A percentile compares a stretch with the other conserved stretches of the same genome.
phyloP scores from a whole-genome alignment of 2,797 vertebrate species.

The Oceanodroma leucorhoa region DNA sequence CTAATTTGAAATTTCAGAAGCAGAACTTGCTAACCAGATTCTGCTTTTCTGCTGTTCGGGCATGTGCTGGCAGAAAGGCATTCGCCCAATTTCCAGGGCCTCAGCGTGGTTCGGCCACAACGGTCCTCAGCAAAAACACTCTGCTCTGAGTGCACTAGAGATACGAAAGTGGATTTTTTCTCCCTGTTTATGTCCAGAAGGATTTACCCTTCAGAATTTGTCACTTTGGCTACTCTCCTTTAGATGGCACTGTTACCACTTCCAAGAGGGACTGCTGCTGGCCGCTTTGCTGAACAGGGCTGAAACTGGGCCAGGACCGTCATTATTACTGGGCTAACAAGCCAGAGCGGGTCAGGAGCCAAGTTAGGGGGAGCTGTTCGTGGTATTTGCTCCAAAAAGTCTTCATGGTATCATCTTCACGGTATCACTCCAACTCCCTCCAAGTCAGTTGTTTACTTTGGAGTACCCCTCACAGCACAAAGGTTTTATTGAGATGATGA shows the following conservation, averaged over 20 bases:
- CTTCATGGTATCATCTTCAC: neutral
- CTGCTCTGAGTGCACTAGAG: neutral
- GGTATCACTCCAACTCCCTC: accelerated
- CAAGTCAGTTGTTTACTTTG: neutral
- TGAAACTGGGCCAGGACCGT: neutral
- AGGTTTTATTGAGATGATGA: neutral
- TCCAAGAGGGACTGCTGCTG: neutral
- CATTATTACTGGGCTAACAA: neutral
- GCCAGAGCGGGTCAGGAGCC: neutral
- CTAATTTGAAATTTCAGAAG: neutral
- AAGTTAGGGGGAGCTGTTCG: neutral
- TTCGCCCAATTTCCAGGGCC: neutral
- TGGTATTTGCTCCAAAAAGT: neutral
- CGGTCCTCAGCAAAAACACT: neutral
- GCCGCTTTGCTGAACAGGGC: neutral
- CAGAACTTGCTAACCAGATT: neutral
- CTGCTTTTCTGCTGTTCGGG: accelerated
- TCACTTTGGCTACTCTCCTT: conserved; percentile 29
- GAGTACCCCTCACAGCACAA: neutral
- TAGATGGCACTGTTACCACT: conserved; percentile 70
- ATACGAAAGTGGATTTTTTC: accelerated
- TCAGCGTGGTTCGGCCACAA: accelerated
- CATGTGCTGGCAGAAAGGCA: neutral
- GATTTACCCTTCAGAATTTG: neutral
- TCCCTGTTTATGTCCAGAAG: neutral